Evolutionary conservation across 1,140 invertebrate genomes (phyloP).

Genomic region (Bombus picipes): DNA sequence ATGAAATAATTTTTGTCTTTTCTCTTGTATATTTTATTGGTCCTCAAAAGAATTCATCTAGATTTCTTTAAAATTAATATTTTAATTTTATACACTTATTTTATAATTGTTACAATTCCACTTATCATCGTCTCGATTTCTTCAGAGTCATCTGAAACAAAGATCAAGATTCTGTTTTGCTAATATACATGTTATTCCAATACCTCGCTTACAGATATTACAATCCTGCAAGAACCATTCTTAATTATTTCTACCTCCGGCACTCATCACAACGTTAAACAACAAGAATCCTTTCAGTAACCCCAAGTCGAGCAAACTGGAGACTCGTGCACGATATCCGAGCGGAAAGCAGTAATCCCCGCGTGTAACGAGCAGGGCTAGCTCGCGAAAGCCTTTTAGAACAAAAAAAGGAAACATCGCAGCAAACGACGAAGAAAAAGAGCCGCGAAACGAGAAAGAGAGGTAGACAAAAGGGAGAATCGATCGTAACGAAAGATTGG

Average conservation of each 20-base stretch:
- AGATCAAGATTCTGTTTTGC: neutral
- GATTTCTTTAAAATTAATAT: no score
- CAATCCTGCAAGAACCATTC: neutral
- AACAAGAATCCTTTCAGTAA: conserved; percentile 10
- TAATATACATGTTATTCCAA: no score
- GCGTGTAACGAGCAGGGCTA: conserved; percentile 11
- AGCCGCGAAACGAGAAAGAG: no score
- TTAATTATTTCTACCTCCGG: neutral
- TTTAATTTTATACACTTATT: no score
- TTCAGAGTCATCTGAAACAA: neutral
- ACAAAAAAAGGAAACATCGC: neutral
- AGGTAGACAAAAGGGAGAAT: conserved; percentile 29
- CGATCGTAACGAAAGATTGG: conserved; percentile 58
- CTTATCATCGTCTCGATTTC: no score
- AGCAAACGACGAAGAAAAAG: neutral
- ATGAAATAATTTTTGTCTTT: neutral
- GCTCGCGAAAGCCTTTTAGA: conserved; percentile 20
- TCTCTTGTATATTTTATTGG: neutral
- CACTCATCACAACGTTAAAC: neutral
- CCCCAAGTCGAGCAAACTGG: neutral
- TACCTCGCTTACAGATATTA: neutral
- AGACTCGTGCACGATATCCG: neutral
- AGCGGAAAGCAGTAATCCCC: conserved; percentile 24
- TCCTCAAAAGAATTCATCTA: neutral
- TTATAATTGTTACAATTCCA: no score